Percentiles rank a stretch among this genome's conserved stretches.
These are phyloP conservation scores for Mirza zaza DNA, from an alignment of 2,113 vertebrate genomes.

Conservation along the genomic window DNA sequence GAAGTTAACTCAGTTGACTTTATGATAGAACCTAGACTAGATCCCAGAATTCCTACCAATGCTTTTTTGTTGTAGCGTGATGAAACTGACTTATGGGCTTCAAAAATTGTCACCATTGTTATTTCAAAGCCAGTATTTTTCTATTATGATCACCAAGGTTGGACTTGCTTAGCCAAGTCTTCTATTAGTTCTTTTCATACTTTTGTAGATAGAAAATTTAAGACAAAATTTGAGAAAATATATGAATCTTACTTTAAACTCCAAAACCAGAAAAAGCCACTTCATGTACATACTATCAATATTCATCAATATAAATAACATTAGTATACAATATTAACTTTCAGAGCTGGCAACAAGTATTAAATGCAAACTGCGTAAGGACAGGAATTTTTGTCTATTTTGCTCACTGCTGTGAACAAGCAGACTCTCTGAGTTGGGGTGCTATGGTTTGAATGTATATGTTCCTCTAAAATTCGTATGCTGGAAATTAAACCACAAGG, in stretches of 20 bases:
- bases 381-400: background rate
- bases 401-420: background rate
- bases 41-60: background rate
- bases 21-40: background rate
- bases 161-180: background rate
- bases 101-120: background rate
- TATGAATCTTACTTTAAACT: background rate
- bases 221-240: conserved; percentile 29
- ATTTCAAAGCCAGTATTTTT: conserved; percentile 33
- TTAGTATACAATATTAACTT: background rate
- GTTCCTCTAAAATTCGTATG: background rate
- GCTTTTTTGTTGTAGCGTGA: background rate
- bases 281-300: background rate
- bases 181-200: background rate
- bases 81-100: background rate
- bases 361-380: conserved; percentile 15
- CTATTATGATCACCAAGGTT: background rate
- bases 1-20: background rate
- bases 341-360: background rate
- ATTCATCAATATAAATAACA: background rate
- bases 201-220: background rate
- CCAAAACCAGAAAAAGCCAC: background rate
- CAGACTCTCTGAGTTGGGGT: background rate
- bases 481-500: background rate
- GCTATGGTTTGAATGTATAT: background rate